Percentiles rank a stretch among this genome's conserved stretches.
phyloP scores from a whole-genome alignment of 37 sponge, comb jelly and placozoan genomes.

The Beroe forskalii region DNA sequence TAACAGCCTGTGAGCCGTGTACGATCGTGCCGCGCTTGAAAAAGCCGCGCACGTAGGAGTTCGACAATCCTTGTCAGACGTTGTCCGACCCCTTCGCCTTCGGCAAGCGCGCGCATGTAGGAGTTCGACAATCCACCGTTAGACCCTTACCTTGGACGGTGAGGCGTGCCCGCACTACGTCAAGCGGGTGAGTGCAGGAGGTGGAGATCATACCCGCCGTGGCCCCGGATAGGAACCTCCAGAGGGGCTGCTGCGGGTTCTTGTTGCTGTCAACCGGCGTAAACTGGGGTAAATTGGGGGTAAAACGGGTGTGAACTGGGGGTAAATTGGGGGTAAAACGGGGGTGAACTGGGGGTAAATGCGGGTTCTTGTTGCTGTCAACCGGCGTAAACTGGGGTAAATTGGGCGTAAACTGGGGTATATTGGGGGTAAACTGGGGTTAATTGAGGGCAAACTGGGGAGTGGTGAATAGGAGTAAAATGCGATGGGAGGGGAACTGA shows the following conservation, averaged over 20 bases:
- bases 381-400: slow-evolving; percentile 69
- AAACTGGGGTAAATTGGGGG: slow-evolving; percentile 50
- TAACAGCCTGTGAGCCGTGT: no score
- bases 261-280: slow-evolving; percentile 62
- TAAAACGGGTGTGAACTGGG: background rate
- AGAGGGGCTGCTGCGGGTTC: slow-evolving; percentile 20
- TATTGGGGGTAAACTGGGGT: background rate
- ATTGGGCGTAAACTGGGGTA: background rate
- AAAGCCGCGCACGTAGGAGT: no score
- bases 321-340: background rate
- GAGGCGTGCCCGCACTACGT: slow-evolving; percentile 74
- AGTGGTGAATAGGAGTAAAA: no score
- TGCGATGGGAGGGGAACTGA: no score
- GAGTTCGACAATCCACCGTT: no score
- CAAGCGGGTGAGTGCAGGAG: slow-evolving; percentile 74
- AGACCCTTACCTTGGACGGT: slow-evolving; percentile 67
- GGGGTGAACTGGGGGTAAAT: no score
- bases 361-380: background rate
- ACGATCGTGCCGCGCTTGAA: no score
- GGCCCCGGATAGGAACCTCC: slow-evolving; percentile 70
- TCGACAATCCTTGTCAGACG: no score
- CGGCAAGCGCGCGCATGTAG: no score
- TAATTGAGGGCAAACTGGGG: no score
- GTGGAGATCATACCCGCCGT: slow-evolving; percentile 72
- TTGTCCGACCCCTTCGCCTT: no score